Conservation (phyloP, 1,140 invertebrate genomes). For the Hydropsyche tenuis region DNA sequence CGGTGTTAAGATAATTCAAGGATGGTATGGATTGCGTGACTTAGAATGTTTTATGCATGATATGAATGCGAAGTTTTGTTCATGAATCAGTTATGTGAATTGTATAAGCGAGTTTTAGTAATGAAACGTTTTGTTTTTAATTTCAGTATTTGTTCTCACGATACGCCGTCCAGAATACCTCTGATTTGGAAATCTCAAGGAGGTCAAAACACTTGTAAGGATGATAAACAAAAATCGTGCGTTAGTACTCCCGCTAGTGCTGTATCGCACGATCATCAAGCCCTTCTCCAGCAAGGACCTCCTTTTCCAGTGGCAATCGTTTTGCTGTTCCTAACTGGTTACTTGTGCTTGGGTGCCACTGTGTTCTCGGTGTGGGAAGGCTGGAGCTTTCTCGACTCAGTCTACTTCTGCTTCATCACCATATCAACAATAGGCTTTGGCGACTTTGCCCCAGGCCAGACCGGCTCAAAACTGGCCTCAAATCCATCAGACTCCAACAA, state of each 20-base stretch:
- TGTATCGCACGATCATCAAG: slow-evolving; percentile 53
- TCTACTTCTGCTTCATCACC: slow-evolving; percentile 89
- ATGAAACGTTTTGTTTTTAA: too few relatives aligned
- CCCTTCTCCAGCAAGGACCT: slow-evolving; percentile 53
- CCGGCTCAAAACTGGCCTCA: slow-evolving; percentile 60
- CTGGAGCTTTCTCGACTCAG: slow-evolving; percentile 82
- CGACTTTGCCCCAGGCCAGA: slow-evolving; percentile 75
- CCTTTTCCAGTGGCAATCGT: slow-evolving; percentile 77
- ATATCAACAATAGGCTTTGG: slow-evolving; percentile 87
- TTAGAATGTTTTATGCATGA: too few relatives aligned
- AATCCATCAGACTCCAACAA: slow-evolving; percentile 65
- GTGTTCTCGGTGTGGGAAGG: slow-evolving; percentile 76
- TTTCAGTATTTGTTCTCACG: slow-evolving; percentile 67
- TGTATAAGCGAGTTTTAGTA: too few relatives aligned
- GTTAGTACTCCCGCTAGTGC: slow-evolving; percentile 54
- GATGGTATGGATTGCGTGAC: too few relatives aligned
- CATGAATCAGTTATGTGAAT: too few relatives aligned
- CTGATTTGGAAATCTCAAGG: slow-evolving; percentile 64
- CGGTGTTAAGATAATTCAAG: too few relatives aligned
- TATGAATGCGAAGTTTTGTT: too few relatives aligned
- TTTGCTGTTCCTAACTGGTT: slow-evolving; percentile 71
- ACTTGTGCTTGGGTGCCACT: slow-evolving; percentile 74
- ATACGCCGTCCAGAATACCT: slow-evolving; percentile 75
- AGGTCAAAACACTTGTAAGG: slow-evolving; percentile 47
- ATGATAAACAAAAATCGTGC: slow-evolving; percentile 55